phyloP scores from a whole-genome alignment of 2,888 invertebrate genomes.

The Girardia tigrina region DNA sequence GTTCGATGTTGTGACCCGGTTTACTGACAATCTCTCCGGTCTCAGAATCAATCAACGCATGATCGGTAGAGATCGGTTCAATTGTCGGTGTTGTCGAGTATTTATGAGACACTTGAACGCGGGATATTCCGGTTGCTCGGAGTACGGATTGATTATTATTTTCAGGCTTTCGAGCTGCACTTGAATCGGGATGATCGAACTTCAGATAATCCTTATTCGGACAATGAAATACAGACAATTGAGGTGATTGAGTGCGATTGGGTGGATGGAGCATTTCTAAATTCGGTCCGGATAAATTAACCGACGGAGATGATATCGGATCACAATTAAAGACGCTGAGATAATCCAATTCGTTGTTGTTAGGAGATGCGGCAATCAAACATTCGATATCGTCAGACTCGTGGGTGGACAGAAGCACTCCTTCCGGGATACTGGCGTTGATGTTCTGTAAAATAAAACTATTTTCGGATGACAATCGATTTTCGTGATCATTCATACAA shows the following conservation, averaged over 20 bases:
- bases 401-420: background rate
- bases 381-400: slow-evolving; percentile 10
- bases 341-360: background rate
- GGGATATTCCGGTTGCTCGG: background rate
- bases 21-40: slow-evolving; percentile 30
- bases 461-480: background rate
- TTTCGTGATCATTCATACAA: too few species aligned
- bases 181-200: background rate
- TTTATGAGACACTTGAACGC: slow-evolving; percentile 15
- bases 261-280: slow-evolving; percentile 1
- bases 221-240: slow-evolving; percentile 19
- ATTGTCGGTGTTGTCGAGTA: background rate
- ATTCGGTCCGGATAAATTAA: background rate
- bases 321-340: slow-evolving; percentile 8
- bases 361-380: slow-evolving; percentile 2
- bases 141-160: background rate
- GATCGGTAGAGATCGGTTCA: background rate
- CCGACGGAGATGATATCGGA: background rate
- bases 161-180: background rate
- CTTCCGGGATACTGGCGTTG: background rate
- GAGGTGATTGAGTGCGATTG: background rate
- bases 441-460: slow-evolving; percentile 4
- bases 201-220: slow-evolving; percentile 14
- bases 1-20: background rate
- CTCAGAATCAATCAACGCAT: slow-evolving; percentile 30